Evolutionary conservation across 2,797 vertebrate genomes (phyloP).

Genomic region (Novumbra hubbsi): DNA sequence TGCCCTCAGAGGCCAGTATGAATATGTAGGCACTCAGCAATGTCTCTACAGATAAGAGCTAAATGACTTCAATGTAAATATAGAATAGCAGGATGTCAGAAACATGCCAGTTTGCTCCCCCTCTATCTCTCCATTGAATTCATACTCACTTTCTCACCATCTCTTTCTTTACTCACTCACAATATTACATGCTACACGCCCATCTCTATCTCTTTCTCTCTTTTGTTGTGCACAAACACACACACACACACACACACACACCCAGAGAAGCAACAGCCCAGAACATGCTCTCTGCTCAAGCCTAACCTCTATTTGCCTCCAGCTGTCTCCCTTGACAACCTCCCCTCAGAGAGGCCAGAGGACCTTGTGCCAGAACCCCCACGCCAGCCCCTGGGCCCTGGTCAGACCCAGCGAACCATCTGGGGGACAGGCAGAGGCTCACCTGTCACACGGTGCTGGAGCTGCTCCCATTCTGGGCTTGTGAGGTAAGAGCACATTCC

Average conservation of each 20-base stretch:
- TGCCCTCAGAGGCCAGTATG: too few species aligned
- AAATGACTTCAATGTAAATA: too few species aligned
- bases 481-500: too few species aligned
- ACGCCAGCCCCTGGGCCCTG: neutral
- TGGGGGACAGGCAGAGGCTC: too few species aligned
- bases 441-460: too few species aligned
- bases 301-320: neutral
- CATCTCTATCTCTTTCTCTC: neutral
- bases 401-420: neutral
- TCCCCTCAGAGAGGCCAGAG: neutral
- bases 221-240: neutral
- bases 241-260: neutral
- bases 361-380: neutral
- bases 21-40: too few species aligned
- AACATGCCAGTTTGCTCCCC: constrained; percentile 4
- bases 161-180: constrained; percentile 3
- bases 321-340: neutral
- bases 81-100: constrained; percentile 2
- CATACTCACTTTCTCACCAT: neutral
- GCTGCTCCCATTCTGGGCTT: too few species aligned
- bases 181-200: neutral
- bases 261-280: neutral
- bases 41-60: too few species aligned
- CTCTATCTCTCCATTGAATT: neutral
- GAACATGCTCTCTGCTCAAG: neutral